A percentile compares a stretch with the other conserved stretches of the same genome.
These are phyloP conservation scores for Pitangus sulphuratus DNA, from an alignment of 2,797 vertebrate genomes.

Conservation along the genomic window DNA sequence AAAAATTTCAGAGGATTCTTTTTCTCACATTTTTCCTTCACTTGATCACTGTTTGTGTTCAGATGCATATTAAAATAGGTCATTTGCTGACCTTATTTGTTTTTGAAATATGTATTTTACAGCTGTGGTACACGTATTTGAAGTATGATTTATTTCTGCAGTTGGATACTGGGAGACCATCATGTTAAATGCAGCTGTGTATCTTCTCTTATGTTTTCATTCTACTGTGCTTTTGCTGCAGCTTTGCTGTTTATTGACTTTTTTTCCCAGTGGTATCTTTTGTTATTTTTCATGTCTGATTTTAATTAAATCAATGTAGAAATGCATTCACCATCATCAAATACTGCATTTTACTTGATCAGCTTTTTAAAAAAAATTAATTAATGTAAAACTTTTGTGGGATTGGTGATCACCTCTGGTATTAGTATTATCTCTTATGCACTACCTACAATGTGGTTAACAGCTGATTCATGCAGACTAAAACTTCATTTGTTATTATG, in stretches of 20 bases:
- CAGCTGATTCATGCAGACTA: background rate
- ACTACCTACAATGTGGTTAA: background rate
- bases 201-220: slow-evolving; percentile 53
- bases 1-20: background rate
- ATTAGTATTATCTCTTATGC: slow-evolving; percentile 5
- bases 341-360: background rate
- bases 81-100: background rate
- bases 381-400: slow-evolving; percentile 16
- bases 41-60: slow-evolving; percentile 2
- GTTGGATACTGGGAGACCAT: slow-evolving; percentile 49
- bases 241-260: slow-evolving; percentile 20
- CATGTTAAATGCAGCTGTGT: slow-evolving; percentile 35
- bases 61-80: background rate
- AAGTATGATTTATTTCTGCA: slow-evolving; percentile 64
- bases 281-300: background rate
- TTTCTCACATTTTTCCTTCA: background rate
- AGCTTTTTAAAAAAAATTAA: background rate
- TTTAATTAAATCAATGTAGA: slow-evolving; percentile 14
- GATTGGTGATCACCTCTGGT: background rate
- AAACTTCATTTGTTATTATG: background rate
- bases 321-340: background rate
- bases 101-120: slow-evolving; percentile 18
- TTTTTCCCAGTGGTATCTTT: background rate
- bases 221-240: slow-evolving; percentile 29
- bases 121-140: background rate